These are phyloP conservation scores for Pocota personata DNA, from an alignment of 2,888 invertebrate species.

Conservation along the genomic window DNA sequence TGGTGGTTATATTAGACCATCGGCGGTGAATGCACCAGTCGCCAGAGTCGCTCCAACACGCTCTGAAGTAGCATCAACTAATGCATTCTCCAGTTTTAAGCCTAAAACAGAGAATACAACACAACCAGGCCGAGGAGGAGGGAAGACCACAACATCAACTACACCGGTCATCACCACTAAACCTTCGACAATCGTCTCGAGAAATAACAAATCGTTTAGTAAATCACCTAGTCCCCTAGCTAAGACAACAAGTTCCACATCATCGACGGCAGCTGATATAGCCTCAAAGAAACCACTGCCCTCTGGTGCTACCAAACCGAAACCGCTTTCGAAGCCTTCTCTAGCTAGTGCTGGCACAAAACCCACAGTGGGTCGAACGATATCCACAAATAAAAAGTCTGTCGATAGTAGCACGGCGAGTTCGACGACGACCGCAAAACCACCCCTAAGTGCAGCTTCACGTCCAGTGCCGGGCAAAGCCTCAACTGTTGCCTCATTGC, in stretches of 20 bases:
- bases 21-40: conserved; percentile 87
- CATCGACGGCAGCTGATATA: conserved; percentile 47
- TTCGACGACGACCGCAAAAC: conserved; percentile 28
- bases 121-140: conserved; percentile 1
- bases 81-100: conserved; percentile 81
- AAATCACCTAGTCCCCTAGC: conserved; percentile 65
- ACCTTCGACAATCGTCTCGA: conserved; percentile 71
- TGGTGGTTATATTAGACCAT: conserved; percentile 89
- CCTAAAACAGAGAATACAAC: conserved; percentile 75
- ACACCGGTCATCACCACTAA: conserved; percentile 54
- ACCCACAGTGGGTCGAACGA: conserved; percentile 40
- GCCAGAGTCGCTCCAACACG: conserved; percentile 82
- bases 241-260: conserved; percentile 59
- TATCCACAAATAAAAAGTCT: conserved; percentile 73
- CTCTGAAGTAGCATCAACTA: conserved; percentile 78
- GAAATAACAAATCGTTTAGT: conserved; percentile 58
- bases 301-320: conserved; percentile 72
- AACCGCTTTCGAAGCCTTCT: conserved; percentile 77
- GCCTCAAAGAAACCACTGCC: conserved; percentile 75
- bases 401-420: not conserved
- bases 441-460: conserved; percentile 76
- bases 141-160: conserved; percentile 17
- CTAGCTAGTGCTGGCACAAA: conserved; percentile 58
- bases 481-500: conserved; percentile 90
- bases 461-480: conserved; percentile 84